Conservation (phyloP, 1,140 invertebrate species). For the Neomicropteryx cornuta region DNA sequence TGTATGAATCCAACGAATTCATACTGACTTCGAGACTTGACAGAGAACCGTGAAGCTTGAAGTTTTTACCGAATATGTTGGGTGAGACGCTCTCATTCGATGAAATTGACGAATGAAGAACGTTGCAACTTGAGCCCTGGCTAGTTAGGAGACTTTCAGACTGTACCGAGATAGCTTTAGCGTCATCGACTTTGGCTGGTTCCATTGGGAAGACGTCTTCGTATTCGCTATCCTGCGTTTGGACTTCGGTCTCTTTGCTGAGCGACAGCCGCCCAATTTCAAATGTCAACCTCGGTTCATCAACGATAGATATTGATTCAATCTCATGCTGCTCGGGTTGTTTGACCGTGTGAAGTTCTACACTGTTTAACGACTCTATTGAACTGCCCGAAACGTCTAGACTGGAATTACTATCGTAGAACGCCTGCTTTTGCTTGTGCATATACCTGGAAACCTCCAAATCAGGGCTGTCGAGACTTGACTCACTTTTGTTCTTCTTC, state of each 20-base stretch:
- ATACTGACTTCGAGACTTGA: constrained; percentile 38
- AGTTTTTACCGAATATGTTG: constrained; percentile 32
- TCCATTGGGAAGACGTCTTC: no score
- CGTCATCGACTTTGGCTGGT: no score
- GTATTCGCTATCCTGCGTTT: no score
- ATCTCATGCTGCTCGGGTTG: no score
- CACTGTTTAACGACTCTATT: constrained; percentile 30
- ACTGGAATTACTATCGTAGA: constrained; percentile 35
- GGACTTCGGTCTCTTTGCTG: no score
- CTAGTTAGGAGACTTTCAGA: no score
- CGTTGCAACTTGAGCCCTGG: constrained; percentile 16
- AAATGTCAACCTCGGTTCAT: no score
- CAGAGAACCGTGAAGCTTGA: constrained; percentile 33
- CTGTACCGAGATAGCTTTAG: no score
- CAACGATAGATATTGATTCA: no score
- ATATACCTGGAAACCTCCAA: constrained; percentile 37
- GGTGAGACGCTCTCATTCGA: constrained; percentile 38
- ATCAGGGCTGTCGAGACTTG: constrained; percentile 37
- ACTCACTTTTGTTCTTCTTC: constrained; percentile 39
- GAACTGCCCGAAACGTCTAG: constrained; percentile 37
- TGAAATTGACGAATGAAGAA: constrained; percentile 32
- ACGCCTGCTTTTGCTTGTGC: constrained; percentile 21
- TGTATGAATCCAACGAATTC: constrained; percentile 32
- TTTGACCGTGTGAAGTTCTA: no score
- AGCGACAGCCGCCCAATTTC: no score